Evolutionary conservation across 1,140 invertebrate species (phyloP).

Genomic region (Papilio aristodemus): DNA sequence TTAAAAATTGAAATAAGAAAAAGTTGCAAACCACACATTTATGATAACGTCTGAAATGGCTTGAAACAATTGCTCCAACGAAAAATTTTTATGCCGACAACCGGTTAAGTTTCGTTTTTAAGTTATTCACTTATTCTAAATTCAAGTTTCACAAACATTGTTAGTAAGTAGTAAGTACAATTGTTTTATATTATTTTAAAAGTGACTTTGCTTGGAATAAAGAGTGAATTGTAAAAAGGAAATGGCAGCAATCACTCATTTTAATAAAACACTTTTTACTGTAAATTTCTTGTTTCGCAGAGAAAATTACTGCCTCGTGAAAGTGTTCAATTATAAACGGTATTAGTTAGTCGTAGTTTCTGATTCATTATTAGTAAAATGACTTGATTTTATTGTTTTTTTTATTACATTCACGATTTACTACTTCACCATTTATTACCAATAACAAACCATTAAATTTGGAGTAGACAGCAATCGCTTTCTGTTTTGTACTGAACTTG

Average conservation of each 20-base stretch:
- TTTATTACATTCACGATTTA: not conserved
- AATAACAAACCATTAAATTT: no score
- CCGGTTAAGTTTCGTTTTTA: not conserved
- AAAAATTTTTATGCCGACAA: not conserved
- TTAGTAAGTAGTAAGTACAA: not conserved
- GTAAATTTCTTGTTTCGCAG: constrained; percentile 36
- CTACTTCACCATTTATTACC: not conserved
- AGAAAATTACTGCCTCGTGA: constrained; percentile 44
- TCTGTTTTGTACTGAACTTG: no score
- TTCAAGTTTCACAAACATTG: not conserved
- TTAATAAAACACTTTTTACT: constrained; percentile 48
- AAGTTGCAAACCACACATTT: not conserved
- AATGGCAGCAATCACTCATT: constrained; percentile 49
- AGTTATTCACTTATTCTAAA: not conserved
- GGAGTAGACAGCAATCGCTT: no score
- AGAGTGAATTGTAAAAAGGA: constrained; percentile 39
- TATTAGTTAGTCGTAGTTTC: constrained; percentile 43
- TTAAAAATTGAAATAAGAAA: not conserved
- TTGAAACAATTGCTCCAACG: not conserved
- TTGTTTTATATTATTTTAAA: not conserved
- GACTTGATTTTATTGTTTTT: not conserved
- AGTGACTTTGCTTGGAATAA: constrained; percentile 9
- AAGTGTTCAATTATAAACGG: constrained; percentile 50
- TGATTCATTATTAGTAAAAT: constrained; percentile 32
- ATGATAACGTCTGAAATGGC: not conserved